Evolutionary conservation across 92 coral and sea anemone species (phyloP), one percentile per base, ranked within the genome.

Genomic region (Epizoanthus ramosus): DNA sequence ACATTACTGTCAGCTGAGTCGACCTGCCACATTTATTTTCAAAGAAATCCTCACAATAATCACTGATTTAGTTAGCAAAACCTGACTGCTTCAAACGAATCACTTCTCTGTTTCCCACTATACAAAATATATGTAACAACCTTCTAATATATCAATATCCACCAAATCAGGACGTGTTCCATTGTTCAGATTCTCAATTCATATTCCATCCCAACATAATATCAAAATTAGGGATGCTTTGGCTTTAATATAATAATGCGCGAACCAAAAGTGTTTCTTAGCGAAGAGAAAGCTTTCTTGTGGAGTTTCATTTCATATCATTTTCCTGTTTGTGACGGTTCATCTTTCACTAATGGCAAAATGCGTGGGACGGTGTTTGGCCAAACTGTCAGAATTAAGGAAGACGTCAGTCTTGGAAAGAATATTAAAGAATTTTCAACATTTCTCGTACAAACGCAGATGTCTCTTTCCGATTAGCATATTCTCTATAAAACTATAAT

Each of bases 341-440:
- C 16, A 6, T 19, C 71, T 45, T 39, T 15, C 63, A 21, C 82
- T 77, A 77, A 77, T 82, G 87, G 57, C 88, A 79, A 12, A 56
- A 56, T 63, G 92, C 89, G 87, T 89, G 92, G 89, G 92, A 39
- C 19, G 87, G n/a, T 85, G 69, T 74, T 75, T 66, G 67, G 68
- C 63, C 43, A 43, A 53, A 41, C 66, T 77, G 82, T 61, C 82
- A 77, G 43, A 61, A 39, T 10, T 77, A 13, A 65, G 82, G 71
- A 77, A 77, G 33, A 33, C 70, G 50, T 41, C 31, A 77, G 82
- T 60, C 82, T 14, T 22, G 66, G 50, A 19, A 60, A 61, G 82
- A 63, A 61, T 77, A 77, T 77, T 60, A 76, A 58, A 57, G 81
- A 76, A 76, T 76, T 76, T 76, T 76, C 54, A 76, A 60, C 69